phyloP scores from a whole-genome alignment of 2,888 invertebrate species.

The Oscheius sp. region DNA sequence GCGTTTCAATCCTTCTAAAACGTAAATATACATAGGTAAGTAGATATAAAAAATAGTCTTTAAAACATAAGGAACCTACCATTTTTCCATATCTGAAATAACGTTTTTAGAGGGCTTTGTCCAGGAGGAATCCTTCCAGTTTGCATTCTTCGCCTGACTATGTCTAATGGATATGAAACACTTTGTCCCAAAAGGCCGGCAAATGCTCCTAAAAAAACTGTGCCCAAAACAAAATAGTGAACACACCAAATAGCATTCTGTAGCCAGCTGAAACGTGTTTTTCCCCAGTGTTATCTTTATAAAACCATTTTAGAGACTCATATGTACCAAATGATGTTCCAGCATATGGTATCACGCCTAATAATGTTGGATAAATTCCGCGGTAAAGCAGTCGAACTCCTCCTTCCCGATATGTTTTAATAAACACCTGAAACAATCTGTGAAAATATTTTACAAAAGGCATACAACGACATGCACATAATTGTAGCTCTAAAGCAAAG shows the following conservation, averaged over 20 bases:
- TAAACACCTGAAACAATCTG: slow-evolving; percentile 56
- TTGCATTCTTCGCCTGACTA: slow-evolving; percentile 80
- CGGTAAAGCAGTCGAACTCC: slow-evolving; percentile 66
- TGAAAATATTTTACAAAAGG: not conserved
- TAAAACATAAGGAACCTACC: slow-evolving; percentile 35
- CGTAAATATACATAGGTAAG: not conserved
- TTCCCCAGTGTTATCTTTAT: slow-evolving; percentile 75
- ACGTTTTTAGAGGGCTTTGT: slow-evolving; percentile 73
- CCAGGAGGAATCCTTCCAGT: slow-evolving; percentile 80
- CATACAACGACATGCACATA: not conserved
- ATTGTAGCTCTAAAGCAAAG: not conserved
- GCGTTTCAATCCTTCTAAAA: slow-evolving; percentile 83
- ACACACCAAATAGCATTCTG: slow-evolving; percentile 35
- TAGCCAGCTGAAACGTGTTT: slow-evolving; percentile 39
- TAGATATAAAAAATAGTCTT: not conserved
- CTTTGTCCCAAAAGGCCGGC: slow-evolving; percentile 95
- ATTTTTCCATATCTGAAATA: slow-evolving; percentile 51
- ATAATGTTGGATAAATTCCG: slow-evolving; percentile 60
- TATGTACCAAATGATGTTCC: slow-evolving; percentile 93
- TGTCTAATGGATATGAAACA: slow-evolving; percentile 94
- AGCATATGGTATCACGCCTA: slow-evolving; percentile 72
- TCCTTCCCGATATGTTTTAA: slow-evolving; percentile 64
- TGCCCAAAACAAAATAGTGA: not conserved
- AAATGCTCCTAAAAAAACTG: slow-evolving; percentile 49
- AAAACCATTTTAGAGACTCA: slow-evolving; percentile 87